A percentile compares a stretch with the other conserved stretches of the same genome.
phyloP scores from a whole-genome alignment of 92 coral and sea anemone genomes.

The Palythoa grandis region DNA sequence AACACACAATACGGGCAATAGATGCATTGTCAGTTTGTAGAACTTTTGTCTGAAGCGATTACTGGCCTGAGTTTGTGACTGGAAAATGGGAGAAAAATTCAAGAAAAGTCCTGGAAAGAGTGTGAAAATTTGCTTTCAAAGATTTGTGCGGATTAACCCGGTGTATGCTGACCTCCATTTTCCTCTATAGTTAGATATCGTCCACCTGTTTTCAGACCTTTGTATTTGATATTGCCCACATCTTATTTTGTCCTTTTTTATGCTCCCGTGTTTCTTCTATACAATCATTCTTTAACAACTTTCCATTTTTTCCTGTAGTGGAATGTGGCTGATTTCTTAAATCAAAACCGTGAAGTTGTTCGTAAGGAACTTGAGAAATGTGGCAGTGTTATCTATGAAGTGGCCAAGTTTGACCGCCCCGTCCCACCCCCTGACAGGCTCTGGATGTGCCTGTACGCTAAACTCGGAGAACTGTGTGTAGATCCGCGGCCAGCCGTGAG shows the following conservation, averaged over 20 bases:
- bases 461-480: conserved; percentile 96
- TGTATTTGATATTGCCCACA: neutral
- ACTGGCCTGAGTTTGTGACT: too few relatives aligned
- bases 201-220: neutral
- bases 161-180: too few relatives aligned
- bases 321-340: conserved; percentile 96
- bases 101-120: too few relatives aligned
- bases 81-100: too few relatives aligned
- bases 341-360: conserved; percentile 91
- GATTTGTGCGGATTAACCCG: too few relatives aligned
- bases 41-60: too few relatives aligned
- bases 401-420: conserved; percentile 82
- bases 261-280: neutral
- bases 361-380: conserved; percentile 73
- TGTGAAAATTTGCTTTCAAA: too few relatives aligned
- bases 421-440: conserved; percentile 93
- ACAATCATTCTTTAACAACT: neutral
- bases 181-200: too few relatives aligned
- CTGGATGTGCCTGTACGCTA: conserved; percentile 98
- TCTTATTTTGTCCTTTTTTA: neutral
- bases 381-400: conserved; percentile 63
- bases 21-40: too few relatives aligned
- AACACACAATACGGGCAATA: too few relatives aligned
- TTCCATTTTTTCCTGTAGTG: conserved; percentile 62
- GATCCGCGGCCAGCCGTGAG: conserved; percentile 98